These are phyloP conservation scores for Oxyteleia sp. DNA, from an alignment of 2,888 invertebrate genomes.

Conservation along the genomic window DNA sequence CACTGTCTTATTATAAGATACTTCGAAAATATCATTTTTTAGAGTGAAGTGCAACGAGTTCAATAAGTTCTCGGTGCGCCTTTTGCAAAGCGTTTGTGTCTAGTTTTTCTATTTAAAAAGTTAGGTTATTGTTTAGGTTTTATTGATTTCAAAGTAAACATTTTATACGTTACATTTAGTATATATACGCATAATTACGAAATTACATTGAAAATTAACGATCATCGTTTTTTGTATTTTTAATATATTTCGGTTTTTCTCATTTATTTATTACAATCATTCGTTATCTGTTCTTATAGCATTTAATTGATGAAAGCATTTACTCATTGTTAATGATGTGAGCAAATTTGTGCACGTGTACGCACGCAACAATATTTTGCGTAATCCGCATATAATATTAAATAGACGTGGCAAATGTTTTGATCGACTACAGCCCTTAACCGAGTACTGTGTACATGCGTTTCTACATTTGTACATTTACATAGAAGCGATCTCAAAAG, in stretches of 20 bases:
- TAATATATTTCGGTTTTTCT: neutral
- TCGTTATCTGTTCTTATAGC: slow-evolving; percentile 35
- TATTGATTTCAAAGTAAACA: neutral
- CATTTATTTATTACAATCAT: neutral
- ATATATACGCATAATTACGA: slow-evolving; percentile 1
- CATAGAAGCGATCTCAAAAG: slow-evolving; percentile 71
- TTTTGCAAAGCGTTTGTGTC: neutral
- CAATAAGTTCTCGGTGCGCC: neutral
- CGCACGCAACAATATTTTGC: slow-evolving; percentile 39
- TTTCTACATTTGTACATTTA: slow-evolving; percentile 83
- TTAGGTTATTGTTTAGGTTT: too few relatives aligned
- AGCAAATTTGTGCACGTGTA: slow-evolving; percentile 35
- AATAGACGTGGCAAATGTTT: slow-evolving; percentile 37
- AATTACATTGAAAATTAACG: neutral
- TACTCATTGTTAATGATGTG: slow-evolving; percentile 44
- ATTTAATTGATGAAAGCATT: slow-evolving; percentile 56
- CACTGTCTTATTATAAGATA: too few relatives aligned
- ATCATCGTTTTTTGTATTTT: slow-evolving; percentile 12
- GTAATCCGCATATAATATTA: slow-evolving; percentile 65
- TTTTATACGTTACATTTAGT: slow-evolving; percentile 33
- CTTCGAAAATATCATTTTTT: too few relatives aligned
- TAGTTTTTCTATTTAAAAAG: neutral
- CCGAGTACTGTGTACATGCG: slow-evolving; percentile 74
- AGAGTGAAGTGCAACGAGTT: too few relatives aligned
- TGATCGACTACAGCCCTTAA: slow-evolving; percentile 49